Evolutionary conservation across 1,140 invertebrate genomes (phyloP), one percentile per base, ranked within the genome.

Genomic region (Lordiphosa clarofinis): DNA sequence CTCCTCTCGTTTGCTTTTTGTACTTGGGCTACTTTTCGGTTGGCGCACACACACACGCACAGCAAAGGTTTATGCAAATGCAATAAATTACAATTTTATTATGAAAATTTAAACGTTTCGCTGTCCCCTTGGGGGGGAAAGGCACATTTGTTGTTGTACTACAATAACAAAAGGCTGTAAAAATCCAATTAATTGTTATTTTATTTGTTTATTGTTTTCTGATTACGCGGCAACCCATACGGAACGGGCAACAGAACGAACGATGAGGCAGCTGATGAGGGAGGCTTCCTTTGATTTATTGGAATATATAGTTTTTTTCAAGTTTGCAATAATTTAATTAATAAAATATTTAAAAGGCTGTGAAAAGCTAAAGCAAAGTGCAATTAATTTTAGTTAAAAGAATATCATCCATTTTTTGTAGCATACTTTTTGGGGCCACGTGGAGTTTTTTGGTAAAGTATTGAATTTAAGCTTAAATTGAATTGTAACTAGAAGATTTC

Each of bases 171-270:
- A 66, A 37, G 55, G 64, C 24, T 52, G 36, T 71, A 60, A 76
- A 84, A 82, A 76, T 82, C 68, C 73, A 82, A 84, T 82, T 82
- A 82, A 82, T 82, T 84, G 73, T 78, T 76, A 82, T 82, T 82
- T 84, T 82, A 82, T 82, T 84, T 82, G 76, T 84, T 82, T 84
- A 81, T 82, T 84, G 75, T 75, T 71, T 82, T 79, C 66, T 81
- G 75, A 79, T 79, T 79, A 81, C 72, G 63, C 36, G 12, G 11
- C 52, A 40, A 40, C 38, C 28, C 31, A 21, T 24, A 44, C 24
- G 8, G 7, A 40, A 13, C 9, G 11, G 9, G 38, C n/a, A 21
- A 11, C 7, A 6, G 13, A 11, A 56, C 12, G 12, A 28, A 10
- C 4, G 15, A 19, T 19, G 19, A 40, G 15, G 8, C 39, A 10